Conservation (phyloP, 1,140 invertebrate species). For the Megalonaias nervosa region DNA sequence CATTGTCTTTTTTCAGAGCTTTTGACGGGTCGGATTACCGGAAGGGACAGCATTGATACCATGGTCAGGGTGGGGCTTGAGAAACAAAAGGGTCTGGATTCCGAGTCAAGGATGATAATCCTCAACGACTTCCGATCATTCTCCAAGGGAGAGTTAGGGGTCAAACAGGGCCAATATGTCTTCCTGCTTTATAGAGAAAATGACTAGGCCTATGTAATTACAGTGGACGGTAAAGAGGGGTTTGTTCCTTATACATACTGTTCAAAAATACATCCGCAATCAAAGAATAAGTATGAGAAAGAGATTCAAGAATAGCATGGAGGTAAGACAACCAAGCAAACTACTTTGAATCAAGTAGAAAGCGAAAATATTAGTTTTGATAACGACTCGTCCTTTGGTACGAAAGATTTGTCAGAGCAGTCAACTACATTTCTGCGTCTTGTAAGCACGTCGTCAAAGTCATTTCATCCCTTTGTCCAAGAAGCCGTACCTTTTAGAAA, state of each 20-base stretch:
- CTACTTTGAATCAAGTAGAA: too few relatives aligned
- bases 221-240: slow-evolving; percentile 28
- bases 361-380: too few relatives aligned
- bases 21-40: slow-evolving; percentile 1
- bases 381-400: too few relatives aligned
- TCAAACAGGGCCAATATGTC: slow-evolving; percentile 36
- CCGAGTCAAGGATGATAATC: slow-evolving; percentile 22
- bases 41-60: background rate
- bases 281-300: too few relatives aligned
- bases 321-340: too few relatives aligned
- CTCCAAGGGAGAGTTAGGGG: slow-evolving; percentile 9
- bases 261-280: slow-evolving; percentile 4
- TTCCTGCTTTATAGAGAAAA: slow-evolving; percentile 24
- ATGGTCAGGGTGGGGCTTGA: slow-evolving; percentile 14
- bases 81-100: slow-evolving; percentile 11
- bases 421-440: too few relatives aligned
- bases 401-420: too few relatives aligned
- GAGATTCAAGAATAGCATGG: too few relatives aligned
- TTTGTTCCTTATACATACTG: slow-evolving; percentile 20
- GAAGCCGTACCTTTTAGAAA: too few relatives aligned
- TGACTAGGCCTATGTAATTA: slow-evolving; percentile 30
- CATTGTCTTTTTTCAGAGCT: too few relatives aligned
- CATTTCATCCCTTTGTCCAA: too few relatives aligned
- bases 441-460: too few relatives aligned
- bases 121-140: slow-evolving; percentile 18